Base-by-base conservation (phyloP, 2,113 vertebrate species). In the Odontesthes bonariensis region DNA sequence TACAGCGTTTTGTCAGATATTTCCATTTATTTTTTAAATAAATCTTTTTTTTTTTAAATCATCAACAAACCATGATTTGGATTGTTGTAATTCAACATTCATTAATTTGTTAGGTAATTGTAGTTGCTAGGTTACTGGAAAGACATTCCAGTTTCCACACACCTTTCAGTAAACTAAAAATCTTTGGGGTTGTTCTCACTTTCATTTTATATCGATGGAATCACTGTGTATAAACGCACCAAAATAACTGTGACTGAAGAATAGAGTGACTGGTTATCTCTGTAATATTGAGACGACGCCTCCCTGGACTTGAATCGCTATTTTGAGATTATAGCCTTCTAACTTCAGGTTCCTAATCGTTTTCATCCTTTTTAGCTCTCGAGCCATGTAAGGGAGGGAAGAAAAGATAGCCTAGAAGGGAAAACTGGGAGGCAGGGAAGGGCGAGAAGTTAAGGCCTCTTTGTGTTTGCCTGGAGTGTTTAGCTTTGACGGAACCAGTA, bases 381-480 rank as follows among this genome's bases (percentile, higher is more conserved):
- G 52, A 32, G 57, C 85, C 78, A 75, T 87, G 42, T 86, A 84
- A 75, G 87, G 84, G 49, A 83, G 68, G 55, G 59, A 81, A 70
- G 20, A 72, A 47, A 75, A 35, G 49, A 79, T 23, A 51, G 58
- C 60, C 35, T 14, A 3, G 69, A 56, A 57, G 55, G 74, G 57
- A 80, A 58, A 33, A 47, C 38, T 47, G 72, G 53, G 61, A 77
- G 57, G 3, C 62, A 60, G 61, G 47, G 65, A 74, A 40, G 49
- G 44, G 2, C 52, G 61, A 73, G 63, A 46, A 16, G 31, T 75
- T 73, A 53, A 51, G 69, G 60, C 8, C 68, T 65, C 60, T 79
- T 46, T 52, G 67, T 73, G 42, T 78, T 68, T 58, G 61, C 82
- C 51, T 52, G 5, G 12, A 69, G 65, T 66, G 77, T 83, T 90